phyloP scores from a whole-genome alignment of 2,797 vertebrate species.

The Limnodromus scolopaceus region DNA sequence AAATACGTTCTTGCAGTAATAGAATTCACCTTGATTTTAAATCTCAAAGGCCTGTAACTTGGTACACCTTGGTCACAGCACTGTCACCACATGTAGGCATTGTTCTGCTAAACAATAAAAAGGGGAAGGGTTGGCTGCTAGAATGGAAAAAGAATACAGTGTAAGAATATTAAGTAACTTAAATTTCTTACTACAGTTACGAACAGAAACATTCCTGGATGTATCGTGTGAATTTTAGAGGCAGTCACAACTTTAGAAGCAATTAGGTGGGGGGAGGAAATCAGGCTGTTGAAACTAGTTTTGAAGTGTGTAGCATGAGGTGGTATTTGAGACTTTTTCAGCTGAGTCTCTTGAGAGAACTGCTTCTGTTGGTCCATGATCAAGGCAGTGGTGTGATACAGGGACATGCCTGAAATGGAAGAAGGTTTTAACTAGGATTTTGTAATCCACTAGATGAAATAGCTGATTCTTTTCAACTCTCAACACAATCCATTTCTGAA shows the following conservation, averaged over 20 bases:
- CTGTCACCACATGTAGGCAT: not conserved
- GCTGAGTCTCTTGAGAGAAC: not conserved
- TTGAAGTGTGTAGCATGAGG: not conserved
- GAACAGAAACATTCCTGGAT: not conserved
- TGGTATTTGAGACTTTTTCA: not conserved
- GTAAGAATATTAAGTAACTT: not conserved
- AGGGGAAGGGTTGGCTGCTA: not conserved
- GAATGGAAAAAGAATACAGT: not conserved
- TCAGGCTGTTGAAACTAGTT: not conserved
- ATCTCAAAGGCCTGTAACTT: not conserved
- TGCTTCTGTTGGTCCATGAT: not conserved
- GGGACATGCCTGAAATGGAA: not conserved
- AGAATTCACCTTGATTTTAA: not conserved
- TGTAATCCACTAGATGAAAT: not conserved
- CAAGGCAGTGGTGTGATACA: not conserved
- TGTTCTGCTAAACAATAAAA: not conserved
- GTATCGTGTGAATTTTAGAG: not conserved
- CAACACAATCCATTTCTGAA: not conserved
- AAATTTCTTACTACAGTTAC: not conserved
- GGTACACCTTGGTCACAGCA: not conserved
- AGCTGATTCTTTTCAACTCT: not conserved
- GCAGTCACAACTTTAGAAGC: not conserved
- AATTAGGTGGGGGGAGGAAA: not conserved
- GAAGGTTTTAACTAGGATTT: not conserved
- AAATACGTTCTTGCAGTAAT: not conserved